phyloP scores from a whole-genome alignment of 1,140 invertebrate genomes.

The Leptonema lineaticorne region DNA sequence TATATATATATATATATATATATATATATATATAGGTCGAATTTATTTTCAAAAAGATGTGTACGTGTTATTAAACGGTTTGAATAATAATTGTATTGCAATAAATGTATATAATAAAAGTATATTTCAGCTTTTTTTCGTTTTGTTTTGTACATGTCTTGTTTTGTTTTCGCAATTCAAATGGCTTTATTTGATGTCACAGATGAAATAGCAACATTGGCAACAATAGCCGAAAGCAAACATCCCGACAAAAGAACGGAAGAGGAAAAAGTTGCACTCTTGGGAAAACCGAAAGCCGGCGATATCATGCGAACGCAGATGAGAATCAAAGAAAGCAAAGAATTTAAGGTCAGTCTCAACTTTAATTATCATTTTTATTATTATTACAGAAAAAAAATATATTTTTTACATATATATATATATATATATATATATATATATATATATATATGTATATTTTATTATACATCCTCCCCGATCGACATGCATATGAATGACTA shows the following conservation, averaged over 20 bases:
- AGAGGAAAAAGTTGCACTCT: constrained; percentile 85
- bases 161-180: background rate
- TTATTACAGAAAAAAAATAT: no score
- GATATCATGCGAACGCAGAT: constrained; percentile 82
- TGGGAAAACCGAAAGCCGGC: constrained; percentile 88
- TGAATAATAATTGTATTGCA: no score
- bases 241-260: constrained; percentile 63
- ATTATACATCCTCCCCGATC: background rate
- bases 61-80: no score
- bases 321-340: constrained; percentile 94
- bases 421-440: background rate
- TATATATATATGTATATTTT: background rate
- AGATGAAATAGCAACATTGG: constrained; percentile 62
- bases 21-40: no score
- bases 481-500: background rate
- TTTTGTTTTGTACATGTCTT: background rate
- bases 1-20: no score
- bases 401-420: background rate
- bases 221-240: constrained; percentile 63
- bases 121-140: background rate
- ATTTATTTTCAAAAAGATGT: no score
- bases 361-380: background rate
- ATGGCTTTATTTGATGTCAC: constrained; percentile 27
- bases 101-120: no score
- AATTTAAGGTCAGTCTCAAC: constrained; percentile 86